Base-by-base conservation (phyloP, 2,797 vertebrate species). In the Xyrichtys novacula region DNA sequence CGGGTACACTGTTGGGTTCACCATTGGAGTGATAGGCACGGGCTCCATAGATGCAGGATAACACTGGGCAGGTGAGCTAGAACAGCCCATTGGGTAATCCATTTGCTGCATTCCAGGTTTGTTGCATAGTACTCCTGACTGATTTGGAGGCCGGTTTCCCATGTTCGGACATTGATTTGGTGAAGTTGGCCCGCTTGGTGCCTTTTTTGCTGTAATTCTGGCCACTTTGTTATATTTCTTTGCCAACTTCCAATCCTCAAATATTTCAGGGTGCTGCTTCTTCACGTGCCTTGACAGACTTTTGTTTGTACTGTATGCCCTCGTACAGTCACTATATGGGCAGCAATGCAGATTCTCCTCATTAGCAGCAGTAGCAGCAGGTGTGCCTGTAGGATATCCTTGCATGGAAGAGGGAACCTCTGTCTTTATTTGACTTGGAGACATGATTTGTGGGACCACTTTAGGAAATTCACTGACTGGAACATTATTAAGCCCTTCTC, bases 271-370 rank as follows among this genome's bases (percentile, higher is more conserved):
- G 75, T 99, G 98, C 34, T 96, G 95, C 69, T 98, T 97, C 89
- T 99, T 99, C 88, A 99, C 97, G 54, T 99, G 98, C 78, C 98
- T 95, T 15, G 97, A 97, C 81, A 99, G 95, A 91, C 98, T 99
- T 86, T 98, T 98, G 52, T 96, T 96, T 3, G 97, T 99, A 87
- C 97, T 98, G 75, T 99, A 99, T 0, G 95, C 95, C 78, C 98
- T 93, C 57, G 96, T 96, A 80, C 98, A 99, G 2, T 95, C 96
- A 59, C 95, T 96, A 44, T 95, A 95, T 19, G 97, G 96, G 78
- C 98, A 99, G 85, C 90, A 93, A 66, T 97, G 97, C 80, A 95
- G 94, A 78, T 96, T 91, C 63, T 91, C 91, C 20, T 92, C 92
- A 58, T 73, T 92, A 67, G 50, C 78, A 38, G 87, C 81, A 53